Percentiles rank a stretch among this genome's conserved stretches.
Conservation (phyloP, 2,888 invertebrate species). For the Eutolmus rufibarbis region DNA sequence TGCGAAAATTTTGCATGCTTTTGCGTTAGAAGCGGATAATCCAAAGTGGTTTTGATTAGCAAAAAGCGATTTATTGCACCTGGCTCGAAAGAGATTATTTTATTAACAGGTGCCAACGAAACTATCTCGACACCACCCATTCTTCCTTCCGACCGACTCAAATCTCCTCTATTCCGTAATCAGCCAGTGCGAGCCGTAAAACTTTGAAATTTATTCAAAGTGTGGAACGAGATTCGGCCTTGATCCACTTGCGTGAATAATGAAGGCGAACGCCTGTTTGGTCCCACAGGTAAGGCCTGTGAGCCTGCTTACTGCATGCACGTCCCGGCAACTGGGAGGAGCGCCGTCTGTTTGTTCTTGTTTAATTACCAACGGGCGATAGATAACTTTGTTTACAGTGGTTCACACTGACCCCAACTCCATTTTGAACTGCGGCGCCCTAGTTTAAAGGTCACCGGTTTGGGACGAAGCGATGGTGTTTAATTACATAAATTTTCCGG, state of each 20-base stretch:
- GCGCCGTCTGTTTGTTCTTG: neutral
- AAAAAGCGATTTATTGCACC: neutral
- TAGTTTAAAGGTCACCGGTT: neutral
- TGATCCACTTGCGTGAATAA: neutral
- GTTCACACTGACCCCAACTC: neutral
- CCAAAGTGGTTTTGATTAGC: neutral
- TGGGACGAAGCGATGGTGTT: neutral
- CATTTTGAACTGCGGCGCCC: neutral
- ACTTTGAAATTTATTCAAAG: neutral
- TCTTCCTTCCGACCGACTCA: neutral
- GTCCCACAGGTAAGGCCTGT: neutral
- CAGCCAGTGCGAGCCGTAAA: neutral
- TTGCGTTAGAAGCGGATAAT: neutral
- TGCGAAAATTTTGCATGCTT: neutral
- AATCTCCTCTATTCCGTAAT: neutral
- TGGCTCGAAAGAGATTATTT: neutral
- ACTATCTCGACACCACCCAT: neutral
- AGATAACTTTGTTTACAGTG: neutral
- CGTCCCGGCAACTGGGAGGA: neutral
- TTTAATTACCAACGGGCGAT: neutral
- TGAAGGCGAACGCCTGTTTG: neutral
- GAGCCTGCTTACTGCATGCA: neutral
- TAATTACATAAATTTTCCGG: neutral
- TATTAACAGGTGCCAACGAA: neutral
- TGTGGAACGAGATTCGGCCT: neutral